phyloP scores from a whole-genome alignment of 2,888 invertebrate genomes.

The Corbicula japonica region DNA sequence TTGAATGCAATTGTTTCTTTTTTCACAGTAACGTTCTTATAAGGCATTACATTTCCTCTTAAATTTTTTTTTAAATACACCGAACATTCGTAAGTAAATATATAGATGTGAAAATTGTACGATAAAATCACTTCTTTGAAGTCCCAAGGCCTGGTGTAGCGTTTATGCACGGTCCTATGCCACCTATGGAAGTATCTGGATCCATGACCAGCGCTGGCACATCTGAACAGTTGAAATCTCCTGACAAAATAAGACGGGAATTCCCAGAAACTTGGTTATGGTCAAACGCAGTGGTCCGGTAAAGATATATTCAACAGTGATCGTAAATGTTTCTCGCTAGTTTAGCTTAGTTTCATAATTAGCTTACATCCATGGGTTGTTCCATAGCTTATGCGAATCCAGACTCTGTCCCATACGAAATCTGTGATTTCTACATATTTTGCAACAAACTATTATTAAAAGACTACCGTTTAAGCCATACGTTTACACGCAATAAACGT shows the following conservation, averaged over 20 bases:
- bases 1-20: background rate
- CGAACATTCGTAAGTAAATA: background rate
- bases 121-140: background rate
- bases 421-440: background rate
- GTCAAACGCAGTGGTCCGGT: constrained; percentile 87
- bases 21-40: background rate
- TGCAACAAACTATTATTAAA: constrained; percentile 85
- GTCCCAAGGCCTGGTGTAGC: background rate
- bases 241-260: constrained; percentile 88
- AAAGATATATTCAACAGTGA: constrained; percentile 5
- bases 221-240: constrained; percentile 68
- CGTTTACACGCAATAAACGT: no score
- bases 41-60: background rate
- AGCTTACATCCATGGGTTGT: background rate
- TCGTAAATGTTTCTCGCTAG: no score
- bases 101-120: background rate
- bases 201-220: background rate
- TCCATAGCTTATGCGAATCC: background rate
- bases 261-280: constrained; percentile 92
- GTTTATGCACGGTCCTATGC: background rate
- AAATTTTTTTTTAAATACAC: background rate
- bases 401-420: background rate
- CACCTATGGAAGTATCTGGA: constrained; percentile 7
- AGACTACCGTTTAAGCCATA: constrained; percentile 89
- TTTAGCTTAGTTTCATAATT: background rate